These are phyloP conservation scores for Catocala fraxini DNA, from an alignment of 2,888 invertebrate genomes.

Conservation along the genomic window DNA sequence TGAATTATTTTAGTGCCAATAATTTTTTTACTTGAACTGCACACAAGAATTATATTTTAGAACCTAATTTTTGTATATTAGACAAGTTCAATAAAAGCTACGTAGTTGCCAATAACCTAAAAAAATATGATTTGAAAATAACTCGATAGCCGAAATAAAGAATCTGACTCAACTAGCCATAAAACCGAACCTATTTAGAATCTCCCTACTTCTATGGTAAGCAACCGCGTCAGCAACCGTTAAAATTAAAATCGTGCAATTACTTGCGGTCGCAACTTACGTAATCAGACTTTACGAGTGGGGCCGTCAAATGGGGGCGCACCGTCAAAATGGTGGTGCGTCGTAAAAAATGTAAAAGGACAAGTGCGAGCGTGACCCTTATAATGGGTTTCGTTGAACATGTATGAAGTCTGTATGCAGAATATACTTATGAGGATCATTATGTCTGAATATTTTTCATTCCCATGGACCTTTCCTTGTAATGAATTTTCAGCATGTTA, in stretches of 20 bases:
- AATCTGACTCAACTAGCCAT: too few relatives aligned
- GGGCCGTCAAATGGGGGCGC: slow-evolving; percentile 18
- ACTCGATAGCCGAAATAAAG: too few relatives aligned
- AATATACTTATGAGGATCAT: neutral
- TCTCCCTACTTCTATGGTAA: slow-evolving; percentile 14
- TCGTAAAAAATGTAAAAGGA: slow-evolving; percentile 33
- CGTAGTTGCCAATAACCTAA: too few relatives aligned
- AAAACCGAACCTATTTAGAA: slow-evolving; percentile 1
- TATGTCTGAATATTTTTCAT: neutral
- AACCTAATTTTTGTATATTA: too few relatives aligned
- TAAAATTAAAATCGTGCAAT: slow-evolving; percentile 41
- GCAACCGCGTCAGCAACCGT: slow-evolving; percentile 15
- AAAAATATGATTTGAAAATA: too few relatives aligned
- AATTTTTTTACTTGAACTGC: too few relatives aligned
- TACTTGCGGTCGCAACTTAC: slow-evolving; percentile 24
- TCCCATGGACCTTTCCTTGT: neutral
- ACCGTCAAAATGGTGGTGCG: slow-evolving; percentile 7
- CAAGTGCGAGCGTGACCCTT: slow-evolving; percentile 20
- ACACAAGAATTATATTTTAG: too few relatives aligned
- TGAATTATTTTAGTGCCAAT: too few relatives aligned
- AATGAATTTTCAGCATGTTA: neutral
- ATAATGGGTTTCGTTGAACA: slow-evolving; percentile 8
- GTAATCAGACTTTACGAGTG: slow-evolving; percentile 34
- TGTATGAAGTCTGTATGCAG: slow-evolving; percentile 1
- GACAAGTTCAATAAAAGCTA: too few relatives aligned